Base-by-base conservation (phyloP, 1,140 invertebrate species). In the Carcinoscorpius rotundicauda region DNA sequence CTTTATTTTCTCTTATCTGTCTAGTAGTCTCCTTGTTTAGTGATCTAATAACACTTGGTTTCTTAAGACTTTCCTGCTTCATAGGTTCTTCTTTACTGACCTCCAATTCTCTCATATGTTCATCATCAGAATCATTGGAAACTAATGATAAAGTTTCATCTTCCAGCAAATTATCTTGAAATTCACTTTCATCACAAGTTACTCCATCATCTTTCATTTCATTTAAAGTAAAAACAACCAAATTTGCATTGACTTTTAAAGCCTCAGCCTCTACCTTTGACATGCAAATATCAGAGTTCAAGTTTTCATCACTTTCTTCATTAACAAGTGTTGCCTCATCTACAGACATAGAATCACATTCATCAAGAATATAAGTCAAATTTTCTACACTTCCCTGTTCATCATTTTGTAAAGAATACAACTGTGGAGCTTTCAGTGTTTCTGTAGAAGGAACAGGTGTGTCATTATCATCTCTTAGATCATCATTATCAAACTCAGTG, bases 141-240 rank as follows among this genome's bases (percentile, higher is more conserved):
- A 86, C 84, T 50, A 86, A 73, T 69, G 82, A 86, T 9, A 86
- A 71, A 0, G 84, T 86, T 74, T 86, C 84, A 71, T 82, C 82
- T 68, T 85, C 84, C 57, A 85, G 73, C 60, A 84, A 76, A 64
- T 79, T 76, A 52, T 84, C 80, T 49, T 77, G 29, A 29, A 29
- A 29, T 29, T 29, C 29, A 29, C 29, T 29, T 29, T 29, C 29
- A 29, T 74, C 73, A 67, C 70, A 72, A 6, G 69, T 69, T 29
- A 66, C 61, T 55, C 64, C 65, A 62, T 75, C 73, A 49, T 52
- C 8, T 51, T 73, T 77, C 1, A 74, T 75, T 64, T 81, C 80
- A 64, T 77, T 80, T 49, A 82, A 67, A 29, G 76, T 80, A 51
- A 78, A 79, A 5, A 85, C 74, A 4, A 85, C 78, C 51, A 82